Base-by-base conservation (phyloP, 64 coral and sea anemone species). In the Exaiptasia diaphana region DNA sequence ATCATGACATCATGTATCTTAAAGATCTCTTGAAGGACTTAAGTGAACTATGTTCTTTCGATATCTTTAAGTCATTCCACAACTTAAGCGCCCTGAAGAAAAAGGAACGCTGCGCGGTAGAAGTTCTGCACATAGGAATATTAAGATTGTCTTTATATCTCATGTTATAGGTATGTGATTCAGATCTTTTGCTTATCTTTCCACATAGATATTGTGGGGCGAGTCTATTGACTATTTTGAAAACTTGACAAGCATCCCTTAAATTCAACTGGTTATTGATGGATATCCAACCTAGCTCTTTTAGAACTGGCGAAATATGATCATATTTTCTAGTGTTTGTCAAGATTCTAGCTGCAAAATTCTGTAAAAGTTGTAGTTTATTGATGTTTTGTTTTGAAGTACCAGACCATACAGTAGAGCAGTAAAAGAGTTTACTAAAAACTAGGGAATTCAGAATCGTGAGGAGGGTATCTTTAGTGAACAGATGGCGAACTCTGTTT, bases 141-240 rank as follows among this genome's bases (percentile, higher is more conserved):
- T 63, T 26, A 7, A 32, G 36, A 3, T 2, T 31, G 15, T 31
- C 36, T 32, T 63, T 63, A 32, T 63, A 32, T 63, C 59, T 34
- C 3, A 32, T 63, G 18, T 63, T 31, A 30, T 13, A 11, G 4
- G 14, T 11, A 63, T 63, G 59, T 30, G 36, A 26, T 32, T 63
- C 3, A 63, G 59, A 63, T 28, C 59, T 63, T 33, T 32, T 13
- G 2, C 22, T 76, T 35, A 76, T 53, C 28, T 49, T 53, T 3
- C 55, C 33, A 34, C 45, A 49, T 9, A 54, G 48, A 24, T 53
- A 56, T 4, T 17, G 7, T 53, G 49, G 25, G 48, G 73, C 48
- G n/a, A 76, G 35, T 50, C 73, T 30, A 35, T 53, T 76, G 20
- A 76, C 52, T 15, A 27, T 53, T 32, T 76, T 76, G 55, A 76